Percentiles rank a stretch among this genome's conserved stretches.
These are phyloP conservation scores for Omphaloscelis lunosa DNA, from an alignment of 2,888 invertebrate species.

Conservation along the genomic window DNA sequence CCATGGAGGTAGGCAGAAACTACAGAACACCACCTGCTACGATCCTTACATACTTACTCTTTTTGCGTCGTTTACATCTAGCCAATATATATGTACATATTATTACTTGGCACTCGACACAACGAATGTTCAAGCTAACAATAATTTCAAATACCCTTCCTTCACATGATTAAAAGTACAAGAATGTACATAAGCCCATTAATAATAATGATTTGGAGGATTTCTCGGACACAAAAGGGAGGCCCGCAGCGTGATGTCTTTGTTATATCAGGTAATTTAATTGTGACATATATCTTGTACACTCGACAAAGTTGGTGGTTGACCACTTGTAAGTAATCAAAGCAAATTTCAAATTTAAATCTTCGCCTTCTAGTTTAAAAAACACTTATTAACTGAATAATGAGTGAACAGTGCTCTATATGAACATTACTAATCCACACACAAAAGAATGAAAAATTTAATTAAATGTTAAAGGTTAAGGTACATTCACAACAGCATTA, in stretches of 20 bases:
- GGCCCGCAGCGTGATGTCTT: not conserved
- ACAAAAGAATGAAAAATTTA: not conserved
- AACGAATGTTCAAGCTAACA: not conserved
- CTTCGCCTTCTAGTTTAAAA: not conserved
- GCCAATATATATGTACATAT: no score
- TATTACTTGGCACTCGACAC: not conserved
- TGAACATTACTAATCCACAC: no score
- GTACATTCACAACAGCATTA: not conserved
- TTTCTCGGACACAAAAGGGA: conserved; percentile 23
- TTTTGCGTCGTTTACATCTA: not conserved
- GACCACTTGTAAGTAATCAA: no score
- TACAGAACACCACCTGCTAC: not conserved
- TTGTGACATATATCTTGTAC: conserved; percentile 7
- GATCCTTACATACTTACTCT: not conserved
- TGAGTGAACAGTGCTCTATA: no score
- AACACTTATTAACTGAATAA: not conserved
- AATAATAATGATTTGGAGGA: conserved; percentile 33
- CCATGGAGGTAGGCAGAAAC: not conserved
- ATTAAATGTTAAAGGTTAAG: no score
- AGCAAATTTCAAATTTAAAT: not conserved
- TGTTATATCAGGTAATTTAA: not conserved
- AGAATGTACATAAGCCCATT: conserved; percentile 23
- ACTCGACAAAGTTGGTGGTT: not conserved
- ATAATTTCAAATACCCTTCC: conserved; percentile 8
- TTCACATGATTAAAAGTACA: conserved; percentile 10